Evolutionary conservation across 2,888 invertebrate genomes (phyloP), one percentile per base, ranked within the genome.

Genomic region (Yponomeuta evonymella): DNA sequence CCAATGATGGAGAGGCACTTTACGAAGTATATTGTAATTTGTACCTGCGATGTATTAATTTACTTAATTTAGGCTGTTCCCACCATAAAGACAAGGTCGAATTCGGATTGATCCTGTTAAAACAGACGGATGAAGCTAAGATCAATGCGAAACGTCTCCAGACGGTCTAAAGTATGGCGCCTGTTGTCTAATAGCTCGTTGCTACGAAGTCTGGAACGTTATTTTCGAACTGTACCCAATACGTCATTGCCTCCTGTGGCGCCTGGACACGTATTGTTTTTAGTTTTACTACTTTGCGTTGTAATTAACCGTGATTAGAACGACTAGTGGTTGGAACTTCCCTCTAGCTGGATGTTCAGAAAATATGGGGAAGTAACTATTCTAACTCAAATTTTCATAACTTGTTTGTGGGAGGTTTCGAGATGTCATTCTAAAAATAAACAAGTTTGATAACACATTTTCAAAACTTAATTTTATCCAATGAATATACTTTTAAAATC

Each of bases 201-300:
- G 15, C 51, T 12, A 12, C 51, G 51, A 15, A 58, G 51, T 58
- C 51, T 58, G 51, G 51, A 15, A 15, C 51, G 51, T 58, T 58
- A 58, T 58, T 58, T 58, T 58, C 51, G 51, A 58, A 15, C 51
- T 58, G 51, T 4, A 58, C 51, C 51, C 15, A 58, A 58, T 58
- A 58, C 51, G 51, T 58, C 51, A 58, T 58, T 58, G 51, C 51
- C 3, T 58, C 12, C 51, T 58, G 51, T 58, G 15, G 51, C 51
- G 51, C 51, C 51, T 58, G 51, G 51, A 58, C 51, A 58, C 15
- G 51, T 58, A 58, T 58, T 58, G 51, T 58, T 58, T 51, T 51
- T 51, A 51, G 51, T 51, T 51, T 58, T 58, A 58, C 51, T 58
- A 58, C 51, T 58, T 58, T 5, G 51, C 3, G 51, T 12, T 58